Evolutionary conservation across 2,797 vertebrate genomes (phyloP), one percentile per base, ranked within the genome.

Genomic region (Naso thynnoides): DNA sequence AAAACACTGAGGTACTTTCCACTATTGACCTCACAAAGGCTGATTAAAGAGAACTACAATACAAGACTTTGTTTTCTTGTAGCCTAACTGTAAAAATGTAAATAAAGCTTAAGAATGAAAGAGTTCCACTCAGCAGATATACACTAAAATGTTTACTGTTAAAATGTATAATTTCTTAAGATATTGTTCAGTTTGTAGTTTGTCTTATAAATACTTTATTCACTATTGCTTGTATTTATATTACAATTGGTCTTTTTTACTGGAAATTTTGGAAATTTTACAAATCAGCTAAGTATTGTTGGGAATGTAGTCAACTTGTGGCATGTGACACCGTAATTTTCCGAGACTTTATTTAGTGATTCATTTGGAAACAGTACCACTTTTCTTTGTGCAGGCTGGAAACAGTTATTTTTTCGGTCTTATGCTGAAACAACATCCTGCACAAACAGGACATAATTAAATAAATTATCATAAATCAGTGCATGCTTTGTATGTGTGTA

Each of bases 391-490:
- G 26, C 27, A 27, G 9, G 42, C 19, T 64, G 49, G n/a, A 65
- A 65, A 53, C n/a, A 7, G 15, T 47, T 68, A 9, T 5, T 33
- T 33, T 56, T 56, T 39, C 50, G 9, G 19, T 23, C 13, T 59
- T 48, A 21, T 2, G 8, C 38, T 54, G 47, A 36, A 21, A 41
- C 18, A 21, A 58, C 48, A 47, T 65, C 15, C 66, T 63, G 18
- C 44, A 23, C 39, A 67, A 69, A 68, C 4, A 42, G 16, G 52
- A 74, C 56, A 61, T 63, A 59, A 50, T 81, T 4, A 61, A 57
- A 50, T 57, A 11, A 56, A 74, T 70, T 72, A 49, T 50, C 38
- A 47, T 9, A 24, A 31, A 66, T 54, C 41, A 84, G 8, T 71
- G n/a, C 23, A 14, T 18, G 67, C 27, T 58, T 69, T 65, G 52